A percentile compares a stretch with the other conserved stretches of the same genome.
Conservation (phyloP, 2,113 vertebrate genomes). For the Illadopsis cleaveri region DNA sequence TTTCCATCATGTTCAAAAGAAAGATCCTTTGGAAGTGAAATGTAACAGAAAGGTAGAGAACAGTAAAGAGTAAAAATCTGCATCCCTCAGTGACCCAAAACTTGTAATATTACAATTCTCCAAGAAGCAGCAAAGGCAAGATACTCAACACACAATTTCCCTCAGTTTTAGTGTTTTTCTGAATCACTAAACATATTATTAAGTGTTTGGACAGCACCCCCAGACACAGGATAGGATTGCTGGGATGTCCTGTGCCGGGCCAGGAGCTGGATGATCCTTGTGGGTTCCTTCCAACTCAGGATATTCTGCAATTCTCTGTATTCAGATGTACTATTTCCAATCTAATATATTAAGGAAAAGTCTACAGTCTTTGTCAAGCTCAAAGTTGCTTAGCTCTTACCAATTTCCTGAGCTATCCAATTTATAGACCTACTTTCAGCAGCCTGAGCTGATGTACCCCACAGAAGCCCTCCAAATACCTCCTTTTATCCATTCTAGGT, state of each 20-base stretch:
- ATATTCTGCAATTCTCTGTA: not conserved
- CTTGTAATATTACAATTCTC: not conserved
- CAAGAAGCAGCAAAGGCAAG: not conserved
- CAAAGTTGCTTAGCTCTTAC: not conserved
- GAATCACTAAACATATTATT: not conserved
- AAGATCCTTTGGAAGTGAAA: not conserved
- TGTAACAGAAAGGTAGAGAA: not conserved
- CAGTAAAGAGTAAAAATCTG: not conserved
- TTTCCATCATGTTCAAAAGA: not conserved
- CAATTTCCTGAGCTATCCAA: not conserved
- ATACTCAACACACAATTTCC: not conserved
- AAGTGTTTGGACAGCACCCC: not conserved
- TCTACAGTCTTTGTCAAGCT: not conserved
- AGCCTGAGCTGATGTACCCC: not conserved
- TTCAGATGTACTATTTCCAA: not conserved
- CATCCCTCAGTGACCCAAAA: not conserved
- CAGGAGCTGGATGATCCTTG: not conserved
- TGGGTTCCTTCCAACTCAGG: not conserved
- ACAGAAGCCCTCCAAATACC: not conserved
- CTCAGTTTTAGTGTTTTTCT: not conserved
- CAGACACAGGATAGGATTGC: not conserved
- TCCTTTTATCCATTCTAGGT: not conserved
- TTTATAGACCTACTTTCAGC: not conserved
- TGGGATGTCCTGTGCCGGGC: not conserved
- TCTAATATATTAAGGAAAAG: not conserved